Percentiles rank a stretch among this genome's conserved stretches.
phyloP scores from a whole-genome alignment of 1,140 invertebrate species.

The Atta cephalotes region DNA sequence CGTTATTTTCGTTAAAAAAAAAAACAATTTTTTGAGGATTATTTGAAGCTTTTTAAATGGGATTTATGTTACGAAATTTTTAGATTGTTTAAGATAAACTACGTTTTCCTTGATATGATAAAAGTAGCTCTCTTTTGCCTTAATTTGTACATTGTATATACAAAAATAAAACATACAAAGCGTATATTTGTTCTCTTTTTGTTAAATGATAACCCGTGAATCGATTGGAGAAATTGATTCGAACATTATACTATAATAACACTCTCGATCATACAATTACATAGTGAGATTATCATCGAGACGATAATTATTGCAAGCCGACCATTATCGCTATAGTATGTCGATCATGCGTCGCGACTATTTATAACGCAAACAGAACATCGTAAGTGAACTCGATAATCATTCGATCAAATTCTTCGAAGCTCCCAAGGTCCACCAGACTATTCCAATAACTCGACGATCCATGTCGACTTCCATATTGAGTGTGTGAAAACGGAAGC shows the following conservation, averaged over 20 bases:
- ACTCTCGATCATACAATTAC: conserved; percentile 4
- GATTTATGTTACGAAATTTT: too few species aligned
- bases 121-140: not conserved
- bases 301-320: not conserved
- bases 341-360: conserved; percentile 27
- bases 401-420: not conserved
- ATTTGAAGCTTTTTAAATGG: too few species aligned
- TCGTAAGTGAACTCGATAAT: conserved; percentile 48
- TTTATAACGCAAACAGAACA: conserved; percentile 55
- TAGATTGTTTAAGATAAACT: not conserved
- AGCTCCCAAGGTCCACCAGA: conserved; percentile 35
- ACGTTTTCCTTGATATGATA: not conserved
- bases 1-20: too few species aligned
- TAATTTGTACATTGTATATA: not conserved
- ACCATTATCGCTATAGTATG: conserved; percentile 25
- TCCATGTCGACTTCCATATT: conserved; percentile 18
- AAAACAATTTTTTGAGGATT: too few species aligned
- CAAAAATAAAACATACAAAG: conserved; percentile 10
- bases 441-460: conserved; percentile 12
- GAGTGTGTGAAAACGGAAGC: conserved; percentile 63
- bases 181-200: not conserved
- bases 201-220: not conserved
- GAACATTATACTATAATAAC: conserved; percentile 26
- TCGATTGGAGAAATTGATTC: not conserved
- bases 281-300: conserved; percentile 29